Percentiles rank a stretch among this genome's conserved stretches.
phyloP scores from a whole-genome alignment of 2,113 vertebrate genomes.

The Craseonycteris thonglongyai region DNA sequence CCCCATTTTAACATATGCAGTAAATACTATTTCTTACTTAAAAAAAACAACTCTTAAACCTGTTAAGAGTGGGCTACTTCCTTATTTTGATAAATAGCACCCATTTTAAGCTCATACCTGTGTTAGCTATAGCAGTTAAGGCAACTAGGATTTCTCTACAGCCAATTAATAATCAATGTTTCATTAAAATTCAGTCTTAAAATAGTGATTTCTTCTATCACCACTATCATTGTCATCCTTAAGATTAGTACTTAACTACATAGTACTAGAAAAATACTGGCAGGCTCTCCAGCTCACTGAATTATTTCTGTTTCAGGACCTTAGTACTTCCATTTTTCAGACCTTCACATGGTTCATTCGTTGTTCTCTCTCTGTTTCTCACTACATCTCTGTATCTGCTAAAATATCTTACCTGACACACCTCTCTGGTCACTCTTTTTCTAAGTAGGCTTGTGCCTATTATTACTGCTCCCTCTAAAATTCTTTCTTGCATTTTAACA shows the following conservation, averaged over 20 bases:
- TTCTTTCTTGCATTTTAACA: not conserved
- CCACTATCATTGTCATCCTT: not conserved
- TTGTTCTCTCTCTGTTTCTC: not conserved
- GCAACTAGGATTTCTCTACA: not conserved
- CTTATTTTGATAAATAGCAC: not conserved
- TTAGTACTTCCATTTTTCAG: not conserved
- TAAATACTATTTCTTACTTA: not conserved
- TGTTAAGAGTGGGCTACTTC: not conserved
- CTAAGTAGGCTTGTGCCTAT: not conserved
- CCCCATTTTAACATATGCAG: not conserved
- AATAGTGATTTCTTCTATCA: not conserved
- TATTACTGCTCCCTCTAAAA: not conserved
- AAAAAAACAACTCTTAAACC: not conserved
- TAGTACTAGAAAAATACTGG: not conserved
- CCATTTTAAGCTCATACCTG: not conserved
- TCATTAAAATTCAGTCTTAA: not conserved
- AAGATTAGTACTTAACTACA: not conserved
- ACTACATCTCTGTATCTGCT: not conserved
- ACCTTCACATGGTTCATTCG: not conserved
- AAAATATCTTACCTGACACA: not conserved
- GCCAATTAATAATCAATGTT: not conserved
- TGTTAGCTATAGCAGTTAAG: not conserved
- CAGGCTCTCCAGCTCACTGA: not conserved
- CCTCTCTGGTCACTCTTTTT: not conserved
- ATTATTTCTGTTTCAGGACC: not conserved